phyloP scores from a whole-genome alignment of 2,797 vertebrate genomes.

The Poliocrania exsul region DNA sequence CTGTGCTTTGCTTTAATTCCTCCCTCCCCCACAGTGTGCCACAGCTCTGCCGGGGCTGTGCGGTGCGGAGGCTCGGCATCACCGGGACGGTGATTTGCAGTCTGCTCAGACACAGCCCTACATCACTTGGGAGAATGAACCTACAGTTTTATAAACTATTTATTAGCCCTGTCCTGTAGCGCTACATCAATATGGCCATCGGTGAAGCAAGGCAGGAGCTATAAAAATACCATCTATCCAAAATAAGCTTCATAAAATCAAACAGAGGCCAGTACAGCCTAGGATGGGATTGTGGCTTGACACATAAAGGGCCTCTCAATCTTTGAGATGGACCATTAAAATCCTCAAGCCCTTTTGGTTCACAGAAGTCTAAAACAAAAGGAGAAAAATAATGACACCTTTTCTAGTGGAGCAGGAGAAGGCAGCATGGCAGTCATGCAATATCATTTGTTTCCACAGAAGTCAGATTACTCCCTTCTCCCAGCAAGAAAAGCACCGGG shows the following conservation, averaged over 20 bases:
- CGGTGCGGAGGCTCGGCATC: not conserved
- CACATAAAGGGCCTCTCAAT: constrained; percentile 75
- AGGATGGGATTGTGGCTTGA: constrained; percentile 73
- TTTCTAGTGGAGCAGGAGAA: constrained; percentile 42
- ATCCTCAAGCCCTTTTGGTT: constrained; percentile 70
- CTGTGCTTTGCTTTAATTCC: not conserved
- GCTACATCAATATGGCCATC: constrained; percentile 74
- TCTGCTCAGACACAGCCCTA: constrained; percentile 53
- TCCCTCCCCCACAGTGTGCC: fast-evolving
- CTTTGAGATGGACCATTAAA: constrained; percentile 79
- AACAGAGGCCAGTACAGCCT: constrained; percentile 63
- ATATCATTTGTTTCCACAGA: constrained; percentile 21
- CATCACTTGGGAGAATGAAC: constrained; percentile 72
- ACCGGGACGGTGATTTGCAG: constrained; percentile 27
- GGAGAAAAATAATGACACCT: constrained; percentile 44
- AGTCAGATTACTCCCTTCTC: constrained; percentile 13
- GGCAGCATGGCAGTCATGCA: not conserved
- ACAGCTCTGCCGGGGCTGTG: fast-evolving
- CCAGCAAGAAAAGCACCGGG: not conserved
- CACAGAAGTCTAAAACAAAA: constrained; percentile 76
- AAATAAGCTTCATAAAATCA: constrained; percentile 79
- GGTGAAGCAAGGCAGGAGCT: constrained; percentile 78
- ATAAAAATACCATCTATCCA: constrained; percentile 80
- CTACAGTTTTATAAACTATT: constrained; percentile 80
- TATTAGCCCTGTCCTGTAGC: constrained; percentile 77